phyloP scores from a whole-genome alignment of 2,888 invertebrate species.

The Mystacides longicornis region DNA sequence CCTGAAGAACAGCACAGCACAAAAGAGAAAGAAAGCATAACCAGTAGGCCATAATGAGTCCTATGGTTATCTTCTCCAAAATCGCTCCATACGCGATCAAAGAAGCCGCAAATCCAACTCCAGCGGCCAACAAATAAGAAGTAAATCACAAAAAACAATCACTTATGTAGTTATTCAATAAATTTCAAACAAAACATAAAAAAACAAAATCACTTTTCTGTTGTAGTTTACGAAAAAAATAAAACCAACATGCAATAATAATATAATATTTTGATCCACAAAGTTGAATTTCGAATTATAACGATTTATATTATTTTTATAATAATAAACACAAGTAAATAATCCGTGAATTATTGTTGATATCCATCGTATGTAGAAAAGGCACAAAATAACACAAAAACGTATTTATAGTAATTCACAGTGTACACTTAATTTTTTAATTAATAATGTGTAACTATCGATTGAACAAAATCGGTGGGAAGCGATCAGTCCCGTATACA shows the following conservation, averaged over 20 bases:
- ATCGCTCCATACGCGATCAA: constrained; percentile 20
- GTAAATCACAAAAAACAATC: constrained; percentile 12
- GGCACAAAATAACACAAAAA: constrained; percentile 17
- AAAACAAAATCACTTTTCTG: constrained; percentile 9
- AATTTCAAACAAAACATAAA: not conserved
- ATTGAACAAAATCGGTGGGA: constrained; percentile 18
- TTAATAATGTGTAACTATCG: constrained; percentile 20
- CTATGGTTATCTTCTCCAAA: constrained; percentile 19
- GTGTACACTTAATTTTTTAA: constrained; percentile 18
- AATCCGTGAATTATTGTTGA: constrained; percentile 21
- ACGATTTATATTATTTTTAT: too few relatives aligned
- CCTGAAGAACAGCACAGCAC: constrained; percentile 20
- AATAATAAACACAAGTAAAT: constrained; percentile 20
- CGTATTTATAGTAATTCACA: constrained; percentile 17
- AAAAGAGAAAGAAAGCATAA: constrained; percentile 18
- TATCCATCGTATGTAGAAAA: constrained; percentile 16
- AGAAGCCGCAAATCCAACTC: constrained; percentile 13
- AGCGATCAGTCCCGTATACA: constrained; percentile 20
- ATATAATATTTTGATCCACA: constrained; percentile 15
- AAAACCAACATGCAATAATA: constrained; percentile 8
- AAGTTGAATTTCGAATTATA: constrained; percentile 9
- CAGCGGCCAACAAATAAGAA: constrained; percentile 9
- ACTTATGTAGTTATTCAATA: constrained; percentile 16
- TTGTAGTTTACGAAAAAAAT: not conserved
- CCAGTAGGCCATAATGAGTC: constrained; percentile 22